Base-by-base conservation (phyloP, 2,888 invertebrate species). In the Tinea semifulvella region DNA sequence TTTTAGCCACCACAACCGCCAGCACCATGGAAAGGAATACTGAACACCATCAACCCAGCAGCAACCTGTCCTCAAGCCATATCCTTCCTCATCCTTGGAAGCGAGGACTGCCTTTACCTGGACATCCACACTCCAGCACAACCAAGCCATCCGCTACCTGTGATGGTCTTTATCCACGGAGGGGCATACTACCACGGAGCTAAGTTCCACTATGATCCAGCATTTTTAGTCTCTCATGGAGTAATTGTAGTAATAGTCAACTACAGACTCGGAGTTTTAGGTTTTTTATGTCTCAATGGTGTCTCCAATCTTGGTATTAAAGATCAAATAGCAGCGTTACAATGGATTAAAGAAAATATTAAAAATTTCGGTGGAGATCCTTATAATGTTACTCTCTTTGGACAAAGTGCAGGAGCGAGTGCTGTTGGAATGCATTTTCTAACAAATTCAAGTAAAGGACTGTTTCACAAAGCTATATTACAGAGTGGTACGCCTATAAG, bases 141-240 rank as follows among this genome's bases (percentile, higher is more conserved):
- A 18, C 59, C 46, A 1, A 19, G 11, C 50, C 3, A 26, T 2
- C 4, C 16, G 13, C 56, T 75, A 0, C 75, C 80, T 0, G 77
- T 80, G 1, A 55, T 80, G 16, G 64, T 77, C 2, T 79, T 65
- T 57, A 53, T 79, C 17, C 80, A 79, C 47, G 79, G 79, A 1
- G 80, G 79, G 25, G 75, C 63, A 0, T 80, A 73, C 47, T 79
- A 69, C 51, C 70, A 71, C 51, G 80, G 80, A 26, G 65, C 63
- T 46, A 75, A 76, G 51, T 65, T 66, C 51, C 61, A 76, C 10
- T 79, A 77, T 46, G 69, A 77, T 42, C 73, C 77, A 5, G 65
- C 74, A 50, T 75, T 67, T 53, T 61, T 80, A 47, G 73, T 79
- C 56, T 54, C 55, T 3, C 74, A 72, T 39, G 65, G 68, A 46